phyloP scores from a whole-genome alignment of 2,888 invertebrate species.

The Phyto melanocephala region DNA sequence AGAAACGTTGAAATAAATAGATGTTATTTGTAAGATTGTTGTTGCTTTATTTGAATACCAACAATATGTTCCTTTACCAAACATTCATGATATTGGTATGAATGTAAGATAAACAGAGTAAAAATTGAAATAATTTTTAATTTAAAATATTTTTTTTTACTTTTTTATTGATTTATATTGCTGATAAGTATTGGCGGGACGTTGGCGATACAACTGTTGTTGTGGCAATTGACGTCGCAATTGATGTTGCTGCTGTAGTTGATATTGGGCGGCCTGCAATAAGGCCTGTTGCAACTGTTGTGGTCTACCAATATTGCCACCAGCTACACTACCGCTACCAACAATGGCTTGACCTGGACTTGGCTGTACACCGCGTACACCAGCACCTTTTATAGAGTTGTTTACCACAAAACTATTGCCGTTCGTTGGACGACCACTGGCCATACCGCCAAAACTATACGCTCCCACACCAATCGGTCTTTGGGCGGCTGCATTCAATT shows the following conservation, averaged over 20 bases:
- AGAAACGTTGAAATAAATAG: no score
- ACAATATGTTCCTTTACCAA: no score
- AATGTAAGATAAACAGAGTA: no score
- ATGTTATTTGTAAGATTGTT: no score
- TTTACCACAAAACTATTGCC: constrained; percentile 66
- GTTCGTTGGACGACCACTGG: constrained; percentile 66
- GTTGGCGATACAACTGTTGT: constrained; percentile 57
- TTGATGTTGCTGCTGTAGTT: constrained; percentile 50
- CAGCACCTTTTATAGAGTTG: constrained; percentile 24
- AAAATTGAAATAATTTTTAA: no score
- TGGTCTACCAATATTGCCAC: constrained; percentile 31
- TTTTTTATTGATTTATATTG: constrained; percentile 41
- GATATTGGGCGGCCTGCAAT: constrained; percentile 56
- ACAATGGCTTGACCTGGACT: constrained; percentile 30
- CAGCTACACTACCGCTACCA: constrained; percentile 38
- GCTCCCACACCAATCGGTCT: constrained; percentile 58
- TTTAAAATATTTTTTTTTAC: no score
- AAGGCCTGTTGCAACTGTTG: constrained; percentile 59
- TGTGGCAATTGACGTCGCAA: constrained; percentile 34
- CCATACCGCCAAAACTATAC: constrained; percentile 65
- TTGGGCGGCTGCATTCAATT: constrained; percentile 22
- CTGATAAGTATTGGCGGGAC: constrained; percentile 48
- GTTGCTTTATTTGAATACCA: no score
- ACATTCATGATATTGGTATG: no score
- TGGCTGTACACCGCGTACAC: constrained; percentile 8